phyloP scores from a whole-genome alignment of 2,113 vertebrate genomes.

The Atractosteus spatula region DNA sequence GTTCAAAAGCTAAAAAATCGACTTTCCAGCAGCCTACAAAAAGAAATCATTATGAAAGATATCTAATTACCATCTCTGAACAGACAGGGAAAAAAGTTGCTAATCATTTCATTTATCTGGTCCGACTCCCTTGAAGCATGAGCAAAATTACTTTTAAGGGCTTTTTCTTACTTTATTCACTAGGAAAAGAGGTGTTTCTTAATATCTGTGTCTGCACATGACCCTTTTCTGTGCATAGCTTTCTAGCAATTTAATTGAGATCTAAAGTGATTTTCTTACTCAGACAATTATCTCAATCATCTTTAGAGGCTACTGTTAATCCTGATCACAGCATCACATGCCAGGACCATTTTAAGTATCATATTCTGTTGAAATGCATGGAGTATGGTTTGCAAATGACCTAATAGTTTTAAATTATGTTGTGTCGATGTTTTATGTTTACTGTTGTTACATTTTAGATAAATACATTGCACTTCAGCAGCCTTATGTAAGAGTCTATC shows the following conservation, averaged over 20 bases:
- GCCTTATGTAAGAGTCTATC: background rate
- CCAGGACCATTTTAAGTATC: no score
- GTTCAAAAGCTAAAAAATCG: background rate
- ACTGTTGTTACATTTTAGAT: background rate
- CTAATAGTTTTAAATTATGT: no score
- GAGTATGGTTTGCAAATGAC: no score
- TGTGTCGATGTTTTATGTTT: background rate
- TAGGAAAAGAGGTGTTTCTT: background rate
- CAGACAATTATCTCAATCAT: slow-evolving; percentile 2
- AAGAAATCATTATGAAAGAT: background rate
- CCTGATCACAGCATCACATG: no score
- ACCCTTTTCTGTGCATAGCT: background rate
- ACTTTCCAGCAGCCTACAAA: background rate
- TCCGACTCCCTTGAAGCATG: background rate
- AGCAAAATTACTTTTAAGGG: background rate
- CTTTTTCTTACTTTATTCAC: background rate
- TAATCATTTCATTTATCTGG: slow-evolving; percentile 1
- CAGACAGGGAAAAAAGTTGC: no score
- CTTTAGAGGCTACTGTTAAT: background rate
- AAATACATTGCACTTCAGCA: background rate
- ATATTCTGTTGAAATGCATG: no score
- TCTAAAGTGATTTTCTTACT: background rate
- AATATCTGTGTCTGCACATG: background rate
- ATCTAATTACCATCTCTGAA: background rate
- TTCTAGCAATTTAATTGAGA: background rate